Conservation (phyloP, 2,797 vertebrate species). For the Octomys mimax region DNA sequence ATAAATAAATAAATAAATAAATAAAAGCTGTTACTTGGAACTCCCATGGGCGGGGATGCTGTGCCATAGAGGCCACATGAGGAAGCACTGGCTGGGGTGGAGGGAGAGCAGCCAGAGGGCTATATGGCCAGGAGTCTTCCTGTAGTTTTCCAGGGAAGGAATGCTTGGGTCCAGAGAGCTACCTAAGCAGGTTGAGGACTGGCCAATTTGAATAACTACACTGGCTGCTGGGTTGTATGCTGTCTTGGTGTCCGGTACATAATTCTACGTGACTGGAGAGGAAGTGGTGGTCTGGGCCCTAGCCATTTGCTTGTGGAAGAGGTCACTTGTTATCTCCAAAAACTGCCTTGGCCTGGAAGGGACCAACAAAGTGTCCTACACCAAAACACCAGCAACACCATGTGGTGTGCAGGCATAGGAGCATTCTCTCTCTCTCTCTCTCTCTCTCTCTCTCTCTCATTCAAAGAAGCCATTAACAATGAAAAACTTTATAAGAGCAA, state of each 20-base stretch:
- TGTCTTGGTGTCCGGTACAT: not conserved
- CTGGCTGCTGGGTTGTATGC: not conserved
- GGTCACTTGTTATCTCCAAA: not conserved
- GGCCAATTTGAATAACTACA: not conserved
- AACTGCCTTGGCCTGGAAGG: not conserved
- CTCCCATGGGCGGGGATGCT: not conserved
- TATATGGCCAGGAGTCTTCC: not conserved
- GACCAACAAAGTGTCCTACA: not conserved
- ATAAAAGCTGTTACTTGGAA: not conserved
- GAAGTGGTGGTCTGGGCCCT: not conserved
- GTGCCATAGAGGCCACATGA: accelerated
- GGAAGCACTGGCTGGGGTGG: not conserved
- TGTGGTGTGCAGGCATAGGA: too few species aligned
- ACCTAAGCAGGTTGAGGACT: not conserved
- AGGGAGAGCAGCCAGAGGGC: not conserved
- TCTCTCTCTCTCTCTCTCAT: too few species aligned
- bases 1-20: too few species aligned
- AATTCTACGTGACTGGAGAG: not conserved
- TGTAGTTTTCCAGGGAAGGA: not conserved
- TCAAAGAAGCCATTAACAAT: not conserved
- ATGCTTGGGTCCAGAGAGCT: not conserved
- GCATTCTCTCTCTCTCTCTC: too few species aligned
- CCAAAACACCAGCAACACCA: not conserved
- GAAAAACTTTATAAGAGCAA: not conserved
- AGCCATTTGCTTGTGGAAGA: not conserved